phyloP scores from a whole-genome alignment of 2,797 vertebrate genomes.

The Luscinia luscinia region DNA sequence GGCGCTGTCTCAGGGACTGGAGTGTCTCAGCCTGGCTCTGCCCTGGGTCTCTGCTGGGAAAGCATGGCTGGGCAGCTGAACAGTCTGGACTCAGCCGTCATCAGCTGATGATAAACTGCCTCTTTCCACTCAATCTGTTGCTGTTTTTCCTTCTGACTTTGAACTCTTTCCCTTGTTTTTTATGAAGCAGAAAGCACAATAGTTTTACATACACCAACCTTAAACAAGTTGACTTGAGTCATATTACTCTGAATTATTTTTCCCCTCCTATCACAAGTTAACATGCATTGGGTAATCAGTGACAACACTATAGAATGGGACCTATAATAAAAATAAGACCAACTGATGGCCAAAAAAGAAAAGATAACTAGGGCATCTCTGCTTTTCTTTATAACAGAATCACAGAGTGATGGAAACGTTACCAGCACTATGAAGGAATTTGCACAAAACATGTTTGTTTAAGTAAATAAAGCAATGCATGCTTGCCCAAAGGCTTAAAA shows the following conservation, averaged over 20 bases:
- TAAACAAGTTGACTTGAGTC: neutral
- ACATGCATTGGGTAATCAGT: neutral
- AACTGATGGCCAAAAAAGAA: neutral
- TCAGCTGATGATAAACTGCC: neutral
- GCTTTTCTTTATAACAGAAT: neutral
- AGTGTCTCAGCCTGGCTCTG: neutral
- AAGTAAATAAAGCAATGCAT: neutral
- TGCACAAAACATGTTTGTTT: neutral
- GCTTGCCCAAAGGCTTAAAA: neutral
- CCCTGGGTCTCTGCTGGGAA: neutral
- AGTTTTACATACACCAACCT: neutral
- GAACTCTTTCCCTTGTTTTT: neutral
- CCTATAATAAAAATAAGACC: neutral
- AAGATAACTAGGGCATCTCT: neutral
- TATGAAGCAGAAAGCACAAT: neutral
- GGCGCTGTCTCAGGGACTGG: neutral
- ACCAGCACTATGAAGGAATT: neutral
- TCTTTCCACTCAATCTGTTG: slow-evolving; percentile 20
- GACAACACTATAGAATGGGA: neutral
- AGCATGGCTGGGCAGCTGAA: neutral
- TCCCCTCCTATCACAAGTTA: neutral
- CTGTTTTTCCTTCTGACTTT: neutral
- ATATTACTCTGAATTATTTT: neutral
- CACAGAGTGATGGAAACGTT: neutral
- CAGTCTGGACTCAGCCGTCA: neutral